These are phyloP conservation scores for Siphlonurus alternatus DNA, from an alignment of 2,888 invertebrate genomes.

Conservation along the genomic window DNA sequence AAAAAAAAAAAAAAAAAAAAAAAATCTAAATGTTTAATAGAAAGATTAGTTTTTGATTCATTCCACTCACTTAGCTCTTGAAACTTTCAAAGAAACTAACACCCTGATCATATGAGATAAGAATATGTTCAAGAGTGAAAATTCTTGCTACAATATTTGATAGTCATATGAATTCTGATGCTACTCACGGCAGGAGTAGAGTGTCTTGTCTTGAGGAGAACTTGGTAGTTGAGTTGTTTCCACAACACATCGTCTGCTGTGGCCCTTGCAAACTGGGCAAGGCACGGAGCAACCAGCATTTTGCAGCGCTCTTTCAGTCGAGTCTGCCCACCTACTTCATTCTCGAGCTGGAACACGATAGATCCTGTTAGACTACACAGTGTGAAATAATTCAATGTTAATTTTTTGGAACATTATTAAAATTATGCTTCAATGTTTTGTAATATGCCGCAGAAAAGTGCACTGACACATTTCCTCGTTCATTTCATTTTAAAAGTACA, in stretches of 20 bases:
- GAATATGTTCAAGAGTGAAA: too few species aligned
- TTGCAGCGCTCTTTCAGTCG: constrained; percentile 39
- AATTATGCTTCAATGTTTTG: background rate
- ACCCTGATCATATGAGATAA: too few species aligned
- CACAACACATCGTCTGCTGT: constrained; percentile 73
- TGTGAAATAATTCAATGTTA: background rate
- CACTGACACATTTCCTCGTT: too few species aligned
- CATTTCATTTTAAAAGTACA: too few species aligned
- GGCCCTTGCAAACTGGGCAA: constrained; percentile 67
- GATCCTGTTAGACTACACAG: background rate
- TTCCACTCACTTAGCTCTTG: too few species aligned
- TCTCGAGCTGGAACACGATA: constrained; percentile 37
- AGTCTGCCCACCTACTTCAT: constrained; percentile 44
- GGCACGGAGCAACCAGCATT: constrained; percentile 52
- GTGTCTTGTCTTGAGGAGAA: constrained; percentile 72
- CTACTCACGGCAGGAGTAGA: constrained; percentile 47
- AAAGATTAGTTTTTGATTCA: too few species aligned
- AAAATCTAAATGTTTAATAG: too few species aligned
- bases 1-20: too few species aligned
- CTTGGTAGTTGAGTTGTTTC: constrained; percentile 81
- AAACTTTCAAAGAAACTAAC: too few species aligned
- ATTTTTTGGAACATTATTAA: constrained; percentile 2
- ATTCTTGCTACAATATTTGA: too few species aligned
- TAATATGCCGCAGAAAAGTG: too few species aligned
- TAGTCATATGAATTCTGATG: background rate